Evolutionary conservation across 2,797 vertebrate genomes (phyloP), one percentile per base, ranked within the genome.

Genomic region (Enteromius paludinosus): DNA sequence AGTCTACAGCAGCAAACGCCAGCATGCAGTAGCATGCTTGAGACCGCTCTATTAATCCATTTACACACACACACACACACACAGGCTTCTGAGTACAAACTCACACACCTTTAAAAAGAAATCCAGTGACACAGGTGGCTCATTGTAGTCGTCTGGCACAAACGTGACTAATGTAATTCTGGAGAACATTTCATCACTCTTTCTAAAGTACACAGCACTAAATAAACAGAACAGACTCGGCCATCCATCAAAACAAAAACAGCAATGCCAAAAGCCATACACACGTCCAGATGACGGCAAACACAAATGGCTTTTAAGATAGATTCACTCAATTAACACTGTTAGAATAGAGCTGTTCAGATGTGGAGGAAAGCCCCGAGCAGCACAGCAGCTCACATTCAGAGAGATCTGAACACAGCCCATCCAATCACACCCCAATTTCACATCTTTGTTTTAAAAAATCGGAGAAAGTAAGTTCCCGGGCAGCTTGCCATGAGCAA

Each of bases 1-100:
- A 45, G 41, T 69, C n/a, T n/a, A 69, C 68, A 41, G 54, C 52
- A 15, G 74, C 73, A 74, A 52, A 76, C 81, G 77, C 12, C 2
- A 35, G 73, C 68, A n/a, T 84, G 77, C 45, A 23, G 25, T 49
- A 47, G 68, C 66, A 71, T 23, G 70, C 28, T 68, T 28, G 23
- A 38, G 65, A 49, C 47, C 45, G 59, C 5, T 0, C 65, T 59
- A 59, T 71, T 70, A 35, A 7, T 54, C 28, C 54, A 62, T 45
- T 17, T 3, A 70, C 1, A 28, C 3, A 75, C 78, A 52, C n/a
- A 66, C 52, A n/a, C 33, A 35, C 20, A 70, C 65, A 68, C 17
- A 66, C 64, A 66, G 33, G 33, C 4, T 33, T 5, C 33, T 33
- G 33, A 25, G 30, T 8, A 68, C 65, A n/a, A 35, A 41, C 65